phyloP scores from a whole-genome alignment of 2,888 invertebrate species.

The Diplazon laetatorius region DNA sequence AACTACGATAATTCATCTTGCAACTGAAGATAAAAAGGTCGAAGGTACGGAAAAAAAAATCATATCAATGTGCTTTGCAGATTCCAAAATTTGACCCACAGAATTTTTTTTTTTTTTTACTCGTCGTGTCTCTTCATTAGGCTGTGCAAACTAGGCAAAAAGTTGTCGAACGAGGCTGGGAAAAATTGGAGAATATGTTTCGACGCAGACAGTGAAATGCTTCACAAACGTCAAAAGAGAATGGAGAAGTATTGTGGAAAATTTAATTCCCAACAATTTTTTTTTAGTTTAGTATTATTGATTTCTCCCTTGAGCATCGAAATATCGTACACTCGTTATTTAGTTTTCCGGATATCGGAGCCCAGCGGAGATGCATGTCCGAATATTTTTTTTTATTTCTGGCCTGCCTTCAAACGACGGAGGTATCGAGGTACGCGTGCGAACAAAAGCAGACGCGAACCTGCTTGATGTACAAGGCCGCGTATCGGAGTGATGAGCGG shows the following conservation, averaged over 20 bases:
- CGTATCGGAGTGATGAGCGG: slow-evolving; percentile 27
- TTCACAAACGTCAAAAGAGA: background rate
- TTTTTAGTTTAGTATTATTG: slow-evolving; percentile 25
- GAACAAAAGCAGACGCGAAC: slow-evolving; percentile 41
- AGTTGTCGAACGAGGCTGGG: background rate
- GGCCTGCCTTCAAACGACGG: slow-evolving; percentile 36
- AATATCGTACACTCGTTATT: slow-evolving; percentile 56
- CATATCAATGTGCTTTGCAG: no score
- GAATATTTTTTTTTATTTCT: slow-evolving; percentile 34
- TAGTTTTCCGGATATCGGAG: slow-evolving; percentile 47
- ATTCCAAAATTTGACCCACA: no score
- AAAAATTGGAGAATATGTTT: background rate
- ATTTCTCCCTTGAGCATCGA: slow-evolving; percentile 52
- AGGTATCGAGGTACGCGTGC: slow-evolving; percentile 13
- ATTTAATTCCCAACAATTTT: background rate
- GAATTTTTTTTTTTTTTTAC: background rate
- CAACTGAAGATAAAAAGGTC: no score
- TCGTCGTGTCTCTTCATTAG: background rate
- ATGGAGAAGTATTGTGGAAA: background rate
- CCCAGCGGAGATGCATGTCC: slow-evolving; percentile 35
- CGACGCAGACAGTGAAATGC: background rate
- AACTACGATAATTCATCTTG: no score
- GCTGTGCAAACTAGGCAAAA: background rate
- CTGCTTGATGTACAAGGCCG: slow-evolving; percentile 24
- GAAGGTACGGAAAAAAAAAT: no score